Conservation (phyloP, 2,888 invertebrate species). For the Cybosia mesomella region DNA sequence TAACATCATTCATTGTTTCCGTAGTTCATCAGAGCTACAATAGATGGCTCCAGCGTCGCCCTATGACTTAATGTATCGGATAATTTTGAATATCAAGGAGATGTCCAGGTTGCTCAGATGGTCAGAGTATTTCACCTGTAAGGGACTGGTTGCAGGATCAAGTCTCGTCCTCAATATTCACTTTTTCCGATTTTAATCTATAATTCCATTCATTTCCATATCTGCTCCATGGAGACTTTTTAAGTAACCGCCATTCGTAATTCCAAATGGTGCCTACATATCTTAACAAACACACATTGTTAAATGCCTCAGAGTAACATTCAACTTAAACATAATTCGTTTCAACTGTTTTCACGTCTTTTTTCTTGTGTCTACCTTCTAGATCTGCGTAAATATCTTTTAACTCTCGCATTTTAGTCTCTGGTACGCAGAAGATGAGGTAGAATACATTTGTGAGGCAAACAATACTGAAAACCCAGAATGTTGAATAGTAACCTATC, state of each 20-base stretch:
- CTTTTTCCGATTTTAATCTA: too few relatives aligned
- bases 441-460: slow-evolving; percentile 93
- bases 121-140: too few relatives aligned
- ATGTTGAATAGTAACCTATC: slow-evolving; percentile 91
- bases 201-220: not conserved
- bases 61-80: too few relatives aligned
- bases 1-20: too few relatives aligned
- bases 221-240: too few relatives aligned
- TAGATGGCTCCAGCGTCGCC: too few relatives aligned
- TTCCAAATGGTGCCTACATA: not conserved
- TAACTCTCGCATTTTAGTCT: slow-evolving; percentile 95
- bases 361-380: slow-evolving; percentile 82
- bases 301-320: not conserved
- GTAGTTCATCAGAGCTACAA: too few relatives aligned
- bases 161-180: too few relatives aligned
- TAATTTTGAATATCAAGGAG: too few relatives aligned
- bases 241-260: not conserved
- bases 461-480: slow-evolving; percentile 93
- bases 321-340: slow-evolving; percentile 60
- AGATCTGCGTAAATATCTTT: slow-evolving; percentile 96
- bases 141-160: too few relatives aligned
- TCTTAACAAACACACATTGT: not conserved
- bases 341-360: slow-evolving; percentile 59
- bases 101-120: too few relatives aligned
- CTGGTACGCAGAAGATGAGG: slow-evolving; percentile 94